Evolutionary conservation across 2,113 vertebrate species (phyloP).

Genomic region (Martes martes): DNA sequence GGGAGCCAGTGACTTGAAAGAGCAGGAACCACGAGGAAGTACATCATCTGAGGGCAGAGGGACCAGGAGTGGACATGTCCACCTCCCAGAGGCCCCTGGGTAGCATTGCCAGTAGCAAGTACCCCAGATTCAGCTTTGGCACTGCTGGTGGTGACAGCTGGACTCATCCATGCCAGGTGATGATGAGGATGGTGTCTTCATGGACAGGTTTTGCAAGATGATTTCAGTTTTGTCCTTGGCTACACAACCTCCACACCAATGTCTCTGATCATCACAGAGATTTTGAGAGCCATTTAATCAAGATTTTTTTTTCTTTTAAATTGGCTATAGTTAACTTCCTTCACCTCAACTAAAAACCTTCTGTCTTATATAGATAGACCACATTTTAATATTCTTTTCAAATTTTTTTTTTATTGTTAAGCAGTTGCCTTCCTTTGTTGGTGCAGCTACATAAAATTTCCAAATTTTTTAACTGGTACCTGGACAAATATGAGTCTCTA

Average conservation of each 20-base stretch:
- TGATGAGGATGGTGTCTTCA: not conserved
- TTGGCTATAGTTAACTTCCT: not conserved
- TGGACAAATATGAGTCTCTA: not conserved
- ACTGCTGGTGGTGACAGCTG: not conserved
- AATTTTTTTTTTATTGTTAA: not conserved
- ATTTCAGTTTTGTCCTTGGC: not conserved
- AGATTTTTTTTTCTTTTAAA: not conserved
- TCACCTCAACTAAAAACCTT: not conserved
- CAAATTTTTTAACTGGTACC: not conserved
- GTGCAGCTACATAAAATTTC: not conserved
- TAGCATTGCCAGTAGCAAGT: not conserved
- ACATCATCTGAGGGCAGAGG: rapidly evolving
- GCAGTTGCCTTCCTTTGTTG: not conserved
- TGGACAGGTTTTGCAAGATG: not conserved
- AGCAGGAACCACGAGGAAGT: not conserved
- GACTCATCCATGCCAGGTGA: rapidly evolving
- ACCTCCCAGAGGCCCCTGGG: not conserved
- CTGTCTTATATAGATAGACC: not conserved
- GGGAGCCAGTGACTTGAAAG: not conserved
- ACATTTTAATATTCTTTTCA: not conserved
- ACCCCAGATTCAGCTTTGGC: not conserved
- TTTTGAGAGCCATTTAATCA: not conserved
- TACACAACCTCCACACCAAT: not conserved
- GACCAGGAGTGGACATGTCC: not conserved
- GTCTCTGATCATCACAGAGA: not conserved